Evolutionary conservation across 1,140 invertebrate species (phyloP).

Genomic region (Lasioglossum baleicum): DNA sequence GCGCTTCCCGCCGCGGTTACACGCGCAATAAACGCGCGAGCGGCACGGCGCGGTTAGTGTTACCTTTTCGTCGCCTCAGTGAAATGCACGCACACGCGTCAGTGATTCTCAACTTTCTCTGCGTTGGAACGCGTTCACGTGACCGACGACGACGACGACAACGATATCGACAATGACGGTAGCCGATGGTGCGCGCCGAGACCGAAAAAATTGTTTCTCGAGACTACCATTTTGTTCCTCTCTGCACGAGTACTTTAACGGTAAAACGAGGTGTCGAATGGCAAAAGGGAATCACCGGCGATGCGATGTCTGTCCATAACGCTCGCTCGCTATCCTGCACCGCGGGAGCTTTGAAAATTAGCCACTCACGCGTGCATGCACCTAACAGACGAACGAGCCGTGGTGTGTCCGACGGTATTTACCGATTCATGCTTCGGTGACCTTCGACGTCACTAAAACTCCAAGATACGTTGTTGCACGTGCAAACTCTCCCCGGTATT

Average conservation of each 20-base stretch:
- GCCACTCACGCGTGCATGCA: conserved; percentile 28
- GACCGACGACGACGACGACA: no score
- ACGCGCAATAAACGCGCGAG: conserved; percentile 9
- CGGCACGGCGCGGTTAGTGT: conserved; percentile 11
- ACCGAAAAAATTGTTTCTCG: no score
- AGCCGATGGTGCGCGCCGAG: no score
- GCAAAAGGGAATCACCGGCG: no score
- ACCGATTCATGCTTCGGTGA: conserved; percentile 51
- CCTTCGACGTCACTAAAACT: conserved; percentile 50
- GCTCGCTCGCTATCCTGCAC: no score
- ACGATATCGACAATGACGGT: no score
- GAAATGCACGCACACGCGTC: conserved; percentile 34
- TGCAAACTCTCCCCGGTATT: conserved; percentile 18
- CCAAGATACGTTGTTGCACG: neutral
- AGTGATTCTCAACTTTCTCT: conserved; percentile 35
- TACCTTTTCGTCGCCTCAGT: conserved; percentile 27
- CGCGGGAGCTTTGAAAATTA: conserved; percentile 41
- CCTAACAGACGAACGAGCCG: conserved; percentile 25
- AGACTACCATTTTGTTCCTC: no score
- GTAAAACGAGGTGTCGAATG: no score
- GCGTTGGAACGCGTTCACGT: no score
- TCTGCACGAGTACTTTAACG: no score
- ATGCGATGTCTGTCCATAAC: no score
- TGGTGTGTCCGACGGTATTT: conserved; percentile 35
- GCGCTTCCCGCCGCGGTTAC: conserved; percentile 21